Conservation (phyloP, 2,888 invertebrate species). For the Thumatha senex region DNA sequence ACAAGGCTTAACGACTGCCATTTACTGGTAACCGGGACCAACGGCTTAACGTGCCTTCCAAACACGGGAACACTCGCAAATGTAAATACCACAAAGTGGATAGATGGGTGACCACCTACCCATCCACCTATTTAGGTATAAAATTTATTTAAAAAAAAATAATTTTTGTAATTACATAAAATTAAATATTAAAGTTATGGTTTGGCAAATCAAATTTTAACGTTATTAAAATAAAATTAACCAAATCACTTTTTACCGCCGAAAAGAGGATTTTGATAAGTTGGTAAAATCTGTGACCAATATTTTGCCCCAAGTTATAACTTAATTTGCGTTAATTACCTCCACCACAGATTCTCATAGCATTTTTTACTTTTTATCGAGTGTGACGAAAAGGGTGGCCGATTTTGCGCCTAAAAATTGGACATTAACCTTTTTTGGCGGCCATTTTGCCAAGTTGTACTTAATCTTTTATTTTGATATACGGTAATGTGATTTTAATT, state of each 20-base stretch:
- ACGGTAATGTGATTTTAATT: slow-evolving; percentile 42
- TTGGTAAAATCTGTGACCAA: slow-evolving; percentile 38
- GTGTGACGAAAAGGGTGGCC: slow-evolving; percentile 69
- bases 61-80: no score
- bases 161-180: no score
- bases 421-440: slow-evolving; percentile 46
- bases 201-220: not conserved
- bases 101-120: no score
- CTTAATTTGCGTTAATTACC: slow-evolving; percentile 65
- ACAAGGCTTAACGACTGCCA: no score
- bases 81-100: no score
- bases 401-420: slow-evolving; percentile 65
- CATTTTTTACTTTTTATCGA: slow-evolving; percentile 52
- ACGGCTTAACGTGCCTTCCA: no score
- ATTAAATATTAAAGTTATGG: no score
- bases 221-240: not conserved
- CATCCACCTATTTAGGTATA: no score
- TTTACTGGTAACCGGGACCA: no score
- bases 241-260: not conserved
- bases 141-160: no score
- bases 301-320: slow-evolving; percentile 53
- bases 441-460: slow-evolving; percentile 47
- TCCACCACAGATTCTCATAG: slow-evolving; percentile 44
- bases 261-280: slow-evolving; percentile 1
- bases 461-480: slow-evolving; percentile 47